These are phyloP conservation scores for Drosophila aff. DNA, from an alignment of 1,140 invertebrate species.

Conservation along the genomic window DNA sequence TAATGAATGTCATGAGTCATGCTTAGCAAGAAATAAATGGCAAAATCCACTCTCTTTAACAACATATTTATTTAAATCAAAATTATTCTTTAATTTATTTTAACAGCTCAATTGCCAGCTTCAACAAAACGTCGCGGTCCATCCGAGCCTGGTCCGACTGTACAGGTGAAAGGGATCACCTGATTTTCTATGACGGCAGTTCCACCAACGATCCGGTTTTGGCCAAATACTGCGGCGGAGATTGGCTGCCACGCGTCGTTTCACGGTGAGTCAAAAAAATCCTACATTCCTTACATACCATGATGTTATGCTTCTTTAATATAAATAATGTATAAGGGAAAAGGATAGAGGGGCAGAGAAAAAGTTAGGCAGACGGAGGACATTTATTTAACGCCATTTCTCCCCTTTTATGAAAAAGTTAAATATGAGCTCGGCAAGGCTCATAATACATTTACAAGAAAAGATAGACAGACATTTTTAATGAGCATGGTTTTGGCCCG, in stretches of 20 bases:
- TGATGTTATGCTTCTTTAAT: constrained; percentile 13
- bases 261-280: constrained; percentile 84
- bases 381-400: constrained; percentile 78
- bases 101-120: constrained; percentile 83
- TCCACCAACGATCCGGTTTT: constrained; percentile 92
- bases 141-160: constrained; percentile 93
- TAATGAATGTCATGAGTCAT: no score
- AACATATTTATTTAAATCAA: neutral
- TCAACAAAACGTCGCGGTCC: constrained; percentile 89
- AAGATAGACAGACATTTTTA: constrained; percentile 68
- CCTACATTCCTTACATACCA: neutral
- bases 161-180: constrained; percentile 91
- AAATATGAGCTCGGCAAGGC: constrained; percentile 69
- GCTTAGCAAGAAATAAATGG: neutral
- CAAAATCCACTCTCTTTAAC: neutral
- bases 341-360: neutral
- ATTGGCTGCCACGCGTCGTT: constrained; percentile 91
- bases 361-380: constrained; percentile 14
- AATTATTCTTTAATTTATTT: constrained; percentile 13
- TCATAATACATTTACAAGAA: constrained; percentile 79
- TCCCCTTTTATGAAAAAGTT: constrained; percentile 73
- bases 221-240: constrained; percentile 94
- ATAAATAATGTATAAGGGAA: no score
- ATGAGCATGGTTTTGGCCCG: constrained; percentile 75
- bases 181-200: constrained; percentile 94